Evolutionary conservation across 2,113 vertebrate genomes (phyloP), one percentile per base, ranked within the genome.

Genomic region (Cyprinodon tularosa): DNA sequence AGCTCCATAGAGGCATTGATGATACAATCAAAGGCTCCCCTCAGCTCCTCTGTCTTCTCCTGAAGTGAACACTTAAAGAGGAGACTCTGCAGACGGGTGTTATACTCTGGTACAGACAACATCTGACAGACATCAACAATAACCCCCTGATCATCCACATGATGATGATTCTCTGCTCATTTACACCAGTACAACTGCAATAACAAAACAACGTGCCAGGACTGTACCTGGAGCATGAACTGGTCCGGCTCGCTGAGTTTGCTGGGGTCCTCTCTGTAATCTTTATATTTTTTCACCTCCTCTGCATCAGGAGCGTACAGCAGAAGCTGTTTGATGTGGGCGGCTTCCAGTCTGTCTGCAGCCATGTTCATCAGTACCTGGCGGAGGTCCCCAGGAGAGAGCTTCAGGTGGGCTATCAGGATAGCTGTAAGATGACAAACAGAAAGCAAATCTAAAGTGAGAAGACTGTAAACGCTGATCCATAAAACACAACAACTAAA

Each of bases 201-300:
- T 0, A 73, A 48, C 60, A 1, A 22, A 2, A n/a, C 57, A 14
- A 10, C 22, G 14, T 53, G 22, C 66, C 36, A 57, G 17, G 22
- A 62, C 48, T 66, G 15, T 90, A 99, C 97, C 97, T 99, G 96
- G 87, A 99, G 84, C 63, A 98, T 96, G 73, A 99, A 99, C 93
- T 98, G 96, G 93, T 99, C 97, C 0, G 97, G 97, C 83, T 99
- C 97, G 1, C 96, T 99, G 48, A 99, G 96, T 88, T 98, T 98
- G 84, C 93, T 87, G 0, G 96, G 96, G 71, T 95, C 94, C 48
- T 96, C 93, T 36, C 87, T 86, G 91, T 96, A 98, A 78, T 90
- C 95, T 86, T 96, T 95, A 39, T 97, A 98, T 75, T 94, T 96
- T 90, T 96, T 96, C 59, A 97, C 94, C 86, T 99, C 98, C 47